Evolutionary conservation across 2,797 vertebrate genomes (phyloP).

Genomic region (Liasis olivaceus): DNA sequence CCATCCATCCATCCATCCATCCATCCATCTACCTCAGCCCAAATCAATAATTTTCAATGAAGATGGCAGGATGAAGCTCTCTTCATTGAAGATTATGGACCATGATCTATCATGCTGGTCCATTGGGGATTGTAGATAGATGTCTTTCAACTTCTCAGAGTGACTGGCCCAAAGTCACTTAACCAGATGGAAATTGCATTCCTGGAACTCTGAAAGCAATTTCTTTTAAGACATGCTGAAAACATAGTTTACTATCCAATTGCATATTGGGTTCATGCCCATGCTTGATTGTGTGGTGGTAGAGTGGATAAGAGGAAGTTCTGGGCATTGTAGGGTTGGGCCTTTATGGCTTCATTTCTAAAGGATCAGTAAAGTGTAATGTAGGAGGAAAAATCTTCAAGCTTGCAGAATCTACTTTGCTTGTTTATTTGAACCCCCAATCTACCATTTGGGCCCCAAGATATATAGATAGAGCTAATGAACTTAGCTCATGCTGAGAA

Average conservation of each 20-base stretch:
- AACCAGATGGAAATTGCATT: not conserved
- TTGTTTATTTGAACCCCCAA: not conserved
- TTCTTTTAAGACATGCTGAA: not conserved
- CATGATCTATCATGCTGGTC: not conserved
- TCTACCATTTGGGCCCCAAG: not conserved
- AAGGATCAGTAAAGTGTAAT: not conserved
- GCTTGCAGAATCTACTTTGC: not conserved
- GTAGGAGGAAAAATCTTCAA: not conserved
- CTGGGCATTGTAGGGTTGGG: not conserved
- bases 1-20: no score
- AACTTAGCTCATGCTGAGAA: not conserved
- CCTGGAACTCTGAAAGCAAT: not conserved
- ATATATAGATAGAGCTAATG: not conserved
- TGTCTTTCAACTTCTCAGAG: not conserved
- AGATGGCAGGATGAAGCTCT: no score
- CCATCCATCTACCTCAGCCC: no score
- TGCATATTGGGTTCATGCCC: not conserved
- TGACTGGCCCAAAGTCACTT: not conserved
- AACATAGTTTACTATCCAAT: not conserved
- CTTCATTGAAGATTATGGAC: no score
- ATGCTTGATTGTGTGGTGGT: not conserved
- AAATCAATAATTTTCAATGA: no score
- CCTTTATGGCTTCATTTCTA: not conserved
- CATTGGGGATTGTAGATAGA: no score
- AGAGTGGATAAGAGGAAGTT: not conserved